Percentiles rank a stretch among this genome's conserved stretches.
phyloP scores from a whole-genome alignment of 35 echinoderm and acorn worm genomes.

The Diadema setosum region DNA sequence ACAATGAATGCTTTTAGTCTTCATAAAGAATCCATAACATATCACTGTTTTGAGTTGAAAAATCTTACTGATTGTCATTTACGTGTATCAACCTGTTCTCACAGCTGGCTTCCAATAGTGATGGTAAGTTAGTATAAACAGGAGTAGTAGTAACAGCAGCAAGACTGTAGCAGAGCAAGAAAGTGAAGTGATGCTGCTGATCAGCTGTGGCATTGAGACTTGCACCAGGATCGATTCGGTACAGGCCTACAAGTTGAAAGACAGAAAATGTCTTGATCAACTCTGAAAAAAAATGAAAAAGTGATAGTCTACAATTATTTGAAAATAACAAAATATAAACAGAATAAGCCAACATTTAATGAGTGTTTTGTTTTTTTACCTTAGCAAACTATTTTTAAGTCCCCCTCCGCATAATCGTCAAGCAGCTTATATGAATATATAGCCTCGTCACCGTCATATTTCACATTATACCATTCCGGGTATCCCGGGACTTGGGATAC shows the following conservation, averaged over 20 bases:
- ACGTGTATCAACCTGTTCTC: neutral
- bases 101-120: neutral
- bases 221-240: too few relatives aligned
- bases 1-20: neutral
- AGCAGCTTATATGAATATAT: slow-evolving; percentile 37
- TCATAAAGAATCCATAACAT: neutral
- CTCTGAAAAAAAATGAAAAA: neutral
- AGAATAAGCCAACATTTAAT: neutral
- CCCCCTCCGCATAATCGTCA: slow-evolving; percentile 23
- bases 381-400: neutral
- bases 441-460: slow-evolving; percentile 20
- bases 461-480: slow-evolving; percentile 30
- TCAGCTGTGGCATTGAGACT: too few relatives aligned
- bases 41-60: neutral
- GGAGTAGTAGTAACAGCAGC: neutral
- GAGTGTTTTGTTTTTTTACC: neutral
- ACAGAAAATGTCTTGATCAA: too few relatives aligned
- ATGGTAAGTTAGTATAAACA: neutral
- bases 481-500: slow-evolving; percentile 40
- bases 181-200: too few relatives aligned
- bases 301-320: neutral
- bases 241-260: too few relatives aligned
- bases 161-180: neutral
- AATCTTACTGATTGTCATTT: neutral
- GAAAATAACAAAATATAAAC: neutral